Base-by-base conservation (phyloP, 2,888 invertebrate species). In the Trissolcus japonicus region DNA sequence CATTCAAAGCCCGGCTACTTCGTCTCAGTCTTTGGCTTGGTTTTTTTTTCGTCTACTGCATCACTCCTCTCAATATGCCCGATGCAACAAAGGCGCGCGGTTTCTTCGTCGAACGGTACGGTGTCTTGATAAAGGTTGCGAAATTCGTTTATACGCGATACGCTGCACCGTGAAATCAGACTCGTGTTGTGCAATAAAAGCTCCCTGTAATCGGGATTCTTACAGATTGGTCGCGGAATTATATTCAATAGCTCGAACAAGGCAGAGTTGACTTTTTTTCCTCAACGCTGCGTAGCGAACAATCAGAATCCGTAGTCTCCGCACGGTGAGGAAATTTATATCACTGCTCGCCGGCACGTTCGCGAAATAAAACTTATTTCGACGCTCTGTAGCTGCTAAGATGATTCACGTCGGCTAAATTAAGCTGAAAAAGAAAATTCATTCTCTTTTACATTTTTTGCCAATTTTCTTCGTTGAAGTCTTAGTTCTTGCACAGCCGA, bases 291-390 rank as follows among this genome's bases (percentile, higher is more conserved):
- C 65, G 62, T 59, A 35, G 35, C 11, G 68, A 68, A 61, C 68
- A 68, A 56, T 61, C 56, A 61, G 19, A 19, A 14, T 50, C 50
- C 13, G 61, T 21, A 61, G 54, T 68, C 60, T 50, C 29, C 69
- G 61, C 61, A 61, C 61, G 61, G 19, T 50, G 69, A 69, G 69
- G 50, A 56, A 62, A 69, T 35, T 35, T 35, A 35, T 35, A 35
- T 35, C 35, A 11, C 35, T 7, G 35, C 35, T 35, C 35, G 9
- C 35, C 35, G 35, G 35, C 35, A 35, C 35, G 35, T 35, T 65
- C 62, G n/a, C 59, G 76, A 50, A 62, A 50, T 67, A 76, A 72
- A 76, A 76, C 76, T 76, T 76, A 67, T 72, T 72, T 62, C 61
- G 56, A 51, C 63, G 61, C 19, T 29, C 19, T 48, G 57, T 41